Evolutionary conservation across 2,113 vertebrate species (phyloP).

Genomic region (Columba janthina): DNA sequence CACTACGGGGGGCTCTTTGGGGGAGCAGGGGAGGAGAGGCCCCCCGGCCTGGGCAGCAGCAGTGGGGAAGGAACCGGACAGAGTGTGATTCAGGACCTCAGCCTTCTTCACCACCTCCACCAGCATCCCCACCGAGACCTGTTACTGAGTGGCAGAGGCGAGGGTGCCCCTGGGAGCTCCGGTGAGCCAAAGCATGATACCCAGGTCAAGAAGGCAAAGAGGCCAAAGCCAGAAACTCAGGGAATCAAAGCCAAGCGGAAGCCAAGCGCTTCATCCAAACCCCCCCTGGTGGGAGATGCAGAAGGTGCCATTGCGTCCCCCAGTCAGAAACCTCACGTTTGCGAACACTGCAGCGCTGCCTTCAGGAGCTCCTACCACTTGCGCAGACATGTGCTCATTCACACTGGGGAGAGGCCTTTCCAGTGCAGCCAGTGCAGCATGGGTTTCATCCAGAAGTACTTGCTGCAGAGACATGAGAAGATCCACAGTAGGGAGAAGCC

Average conservation of each 20-base stretch:
- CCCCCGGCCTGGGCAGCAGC: slow-evolving; percentile 79
- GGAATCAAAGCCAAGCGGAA: slow-evolving; percentile 94
- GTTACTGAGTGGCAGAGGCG: slow-evolving; percentile 64
- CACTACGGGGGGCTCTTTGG: slow-evolving; percentile 77
- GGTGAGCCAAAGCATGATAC: slow-evolving; percentile 84
- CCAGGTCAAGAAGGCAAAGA: slow-evolving; percentile 87
- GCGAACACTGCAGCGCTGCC: slow-evolving; percentile 96
- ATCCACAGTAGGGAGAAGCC: slow-evolving; percentile 99
- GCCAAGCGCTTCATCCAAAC: slow-evolving; percentile 80
- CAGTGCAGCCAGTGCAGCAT: slow-evolving; percentile 99
- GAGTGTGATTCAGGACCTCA: slow-evolving; percentile 91
- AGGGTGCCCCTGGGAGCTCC: slow-evolving; percentile 51
- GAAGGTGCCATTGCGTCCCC: slow-evolving; percentile 88
- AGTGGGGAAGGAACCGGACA: slow-evolving; percentile 82
- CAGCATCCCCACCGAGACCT: slow-evolving; percentile 76
- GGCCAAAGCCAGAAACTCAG: slow-evolving; percentile 91
- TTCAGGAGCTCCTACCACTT: slow-evolving; percentile 99
- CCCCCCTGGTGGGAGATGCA: slow-evolving; percentile 86
- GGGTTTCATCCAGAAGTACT: slow-evolving; percentile 99
- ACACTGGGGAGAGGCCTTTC: slow-evolving; percentile 98
- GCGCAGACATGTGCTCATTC: slow-evolving; percentile 97
- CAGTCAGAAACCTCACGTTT: slow-evolving; percentile 96
- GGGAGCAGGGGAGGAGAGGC: slow-evolving; percentile 79
- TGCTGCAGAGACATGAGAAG: slow-evolving; percentile 96
- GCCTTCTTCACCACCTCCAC: slow-evolving; percentile 79